phyloP scores from a whole-genome alignment of 2,888 invertebrate genomes.

The Venustoraphidia nigricollis region DNA sequence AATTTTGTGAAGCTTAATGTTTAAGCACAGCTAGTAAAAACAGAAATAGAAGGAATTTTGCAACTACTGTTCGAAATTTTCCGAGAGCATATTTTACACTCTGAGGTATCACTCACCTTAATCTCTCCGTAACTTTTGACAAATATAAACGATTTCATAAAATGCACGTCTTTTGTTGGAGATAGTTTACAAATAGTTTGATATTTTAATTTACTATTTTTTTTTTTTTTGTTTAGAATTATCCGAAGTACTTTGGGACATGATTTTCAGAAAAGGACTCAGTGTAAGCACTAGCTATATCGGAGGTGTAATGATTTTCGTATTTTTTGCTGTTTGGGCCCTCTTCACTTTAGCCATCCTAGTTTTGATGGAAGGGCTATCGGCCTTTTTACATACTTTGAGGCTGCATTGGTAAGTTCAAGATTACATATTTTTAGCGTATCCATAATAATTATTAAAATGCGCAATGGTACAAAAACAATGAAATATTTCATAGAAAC shows the following conservation, averaged over 20 bases:
- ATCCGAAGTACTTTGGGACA: constrained; percentile 66
- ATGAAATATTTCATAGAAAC: too few species aligned
- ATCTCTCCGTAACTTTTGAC: background rate
- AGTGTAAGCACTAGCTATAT: constrained; percentile 18
- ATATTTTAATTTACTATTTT: constrained; percentile 16
- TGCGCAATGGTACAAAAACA: too few species aligned
- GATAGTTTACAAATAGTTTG: background rate
- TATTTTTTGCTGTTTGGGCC: constrained; percentile 63
- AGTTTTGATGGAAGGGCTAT: constrained; percentile 81
- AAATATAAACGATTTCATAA: background rate
- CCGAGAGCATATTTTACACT: too few species aligned
- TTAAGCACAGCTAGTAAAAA: too few species aligned
- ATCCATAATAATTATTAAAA: background rate
- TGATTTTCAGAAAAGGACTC: constrained; percentile 36
- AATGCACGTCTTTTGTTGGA: background rate
- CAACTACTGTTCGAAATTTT: too few species aligned
- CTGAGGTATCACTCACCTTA: too few species aligned
- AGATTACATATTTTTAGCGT: background rate
- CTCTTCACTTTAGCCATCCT: constrained; percentile 67
- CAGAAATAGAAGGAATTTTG: too few species aligned
- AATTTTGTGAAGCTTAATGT: too few species aligned
- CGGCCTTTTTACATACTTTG: constrained; percentile 78
- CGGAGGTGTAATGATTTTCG: constrained; percentile 37
- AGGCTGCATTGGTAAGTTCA: constrained; percentile 67
- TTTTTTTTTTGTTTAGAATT: constrained; percentile 36